A percentile compares a stretch with the other conserved stretches of the same genome.
phyloP scores from a whole-genome alignment of 1,140 invertebrate species.

The Tenebrio molitor region DNA sequence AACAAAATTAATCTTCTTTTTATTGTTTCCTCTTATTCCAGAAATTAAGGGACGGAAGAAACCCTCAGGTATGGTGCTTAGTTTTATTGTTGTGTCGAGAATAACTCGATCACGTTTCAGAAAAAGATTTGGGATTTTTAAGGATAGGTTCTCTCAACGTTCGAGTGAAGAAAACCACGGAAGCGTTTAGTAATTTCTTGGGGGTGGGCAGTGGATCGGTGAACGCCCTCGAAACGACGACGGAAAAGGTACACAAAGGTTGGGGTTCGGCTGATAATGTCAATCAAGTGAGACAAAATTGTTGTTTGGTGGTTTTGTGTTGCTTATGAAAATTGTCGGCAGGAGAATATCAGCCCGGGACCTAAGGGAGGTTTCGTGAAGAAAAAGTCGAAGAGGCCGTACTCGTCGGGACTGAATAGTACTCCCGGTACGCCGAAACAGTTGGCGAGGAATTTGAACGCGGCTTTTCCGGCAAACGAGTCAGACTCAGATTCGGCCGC shows the following conservation, averaged over 20 bases:
- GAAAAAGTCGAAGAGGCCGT: constrained; percentile 70
- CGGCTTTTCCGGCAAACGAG: constrained; percentile 65
- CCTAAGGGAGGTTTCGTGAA: constrained; percentile 76
- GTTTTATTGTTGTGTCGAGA: background rate
- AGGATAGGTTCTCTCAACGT: constrained; percentile 93
- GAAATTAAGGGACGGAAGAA: constrained; percentile 82
- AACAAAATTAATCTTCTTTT: constrained; percentile 6
- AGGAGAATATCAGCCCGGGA: constrained; percentile 66
- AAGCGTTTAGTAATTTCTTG: constrained; percentile 89
- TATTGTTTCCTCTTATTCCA: constrained; percentile 67
- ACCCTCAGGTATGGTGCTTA: constrained; percentile 72
- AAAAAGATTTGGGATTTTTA: constrained; percentile 89
- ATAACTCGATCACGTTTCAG: constrained; percentile 61
- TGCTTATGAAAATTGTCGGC: background rate
- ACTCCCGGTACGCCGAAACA: constrained; percentile 74
- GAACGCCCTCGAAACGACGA: constrained; percentile 57
- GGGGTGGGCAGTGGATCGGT: constrained; percentile 75
- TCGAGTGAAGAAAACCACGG: constrained; percentile 90
- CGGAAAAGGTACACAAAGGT: constrained; percentile 79
- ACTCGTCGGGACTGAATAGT: constrained; percentile 68
- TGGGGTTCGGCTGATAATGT: constrained; percentile 92
- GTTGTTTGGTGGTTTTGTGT: constrained; percentile 25
- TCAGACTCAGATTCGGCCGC: constrained; percentile 87
- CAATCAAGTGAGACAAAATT: constrained; percentile 69
- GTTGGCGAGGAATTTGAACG: constrained; percentile 49